Percentiles rank a stretch among this genome's conserved stretches.
Conservation (phyloP, 2,113 vertebrate genomes). For the Crotophaga sulcirostris region DNA sequence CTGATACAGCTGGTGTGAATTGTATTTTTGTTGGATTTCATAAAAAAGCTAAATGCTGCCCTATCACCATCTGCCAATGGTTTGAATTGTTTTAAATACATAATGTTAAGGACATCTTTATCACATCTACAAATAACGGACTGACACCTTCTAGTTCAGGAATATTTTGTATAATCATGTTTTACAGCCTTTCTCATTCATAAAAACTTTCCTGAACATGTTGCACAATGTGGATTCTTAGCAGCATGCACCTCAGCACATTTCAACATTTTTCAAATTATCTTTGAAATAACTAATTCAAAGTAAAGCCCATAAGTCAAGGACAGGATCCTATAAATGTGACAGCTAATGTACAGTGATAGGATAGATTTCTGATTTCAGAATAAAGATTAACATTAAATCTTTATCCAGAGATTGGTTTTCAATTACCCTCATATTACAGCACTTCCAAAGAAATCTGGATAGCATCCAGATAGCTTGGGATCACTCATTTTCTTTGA, state of each 20-base stretch:
- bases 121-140: not conserved
- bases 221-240: not conserved
- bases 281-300: not conserved
- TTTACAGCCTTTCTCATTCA: not conserved
- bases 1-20: not conserved
- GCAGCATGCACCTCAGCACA: not conserved
- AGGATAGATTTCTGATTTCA: conserved; percentile 15
- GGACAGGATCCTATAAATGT: not conserved
- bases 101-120: not conserved
- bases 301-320: not conserved
- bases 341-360: not conserved
- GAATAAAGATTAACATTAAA: conserved; percentile 23
- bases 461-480: conserved; percentile 13
- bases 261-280: not conserved
- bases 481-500: conserved; percentile 32
- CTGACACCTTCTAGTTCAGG: not conserved
- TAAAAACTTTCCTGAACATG: not conserved
- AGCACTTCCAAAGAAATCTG: conserved; percentile 1
- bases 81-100: not conserved
- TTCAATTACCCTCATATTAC: conserved; percentile 21
- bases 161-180: not conserved
- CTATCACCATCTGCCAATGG: not conserved
- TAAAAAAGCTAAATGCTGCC: not conserved
- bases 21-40: not conserved
- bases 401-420: not conserved